Conservation (phyloP, 2,797 vertebrate species). For the Scleropages formosus region DNA sequence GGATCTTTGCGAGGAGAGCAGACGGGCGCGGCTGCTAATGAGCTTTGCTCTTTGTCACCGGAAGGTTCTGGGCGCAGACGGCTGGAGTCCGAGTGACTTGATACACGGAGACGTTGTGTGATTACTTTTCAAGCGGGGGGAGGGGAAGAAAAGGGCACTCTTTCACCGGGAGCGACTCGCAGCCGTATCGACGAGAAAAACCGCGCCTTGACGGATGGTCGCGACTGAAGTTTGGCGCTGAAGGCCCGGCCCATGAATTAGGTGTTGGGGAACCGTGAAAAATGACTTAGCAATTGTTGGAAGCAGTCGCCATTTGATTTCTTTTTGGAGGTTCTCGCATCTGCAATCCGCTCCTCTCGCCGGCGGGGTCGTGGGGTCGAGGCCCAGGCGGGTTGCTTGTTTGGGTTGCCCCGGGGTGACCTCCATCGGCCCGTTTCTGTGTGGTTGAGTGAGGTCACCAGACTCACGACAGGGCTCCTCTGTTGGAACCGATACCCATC, state of each 20-base stretch:
- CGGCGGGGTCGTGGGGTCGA: background rate
- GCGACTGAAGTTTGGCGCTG: constrained; percentile 33
- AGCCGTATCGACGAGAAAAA: background rate
- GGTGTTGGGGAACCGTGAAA: constrained; percentile 47
- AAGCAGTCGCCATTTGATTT: constrained; percentile 1
- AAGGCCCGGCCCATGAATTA: constrained; percentile 40
- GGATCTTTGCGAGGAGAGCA: constrained; percentile 11
- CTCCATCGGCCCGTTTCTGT: constrained; percentile 3
- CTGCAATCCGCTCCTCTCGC: constrained; percentile 25
- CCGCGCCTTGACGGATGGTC: constrained; percentile 35
- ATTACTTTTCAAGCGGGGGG: constrained; percentile 11
- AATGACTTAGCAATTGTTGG: constrained; percentile 38
- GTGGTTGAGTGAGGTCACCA: background rate
- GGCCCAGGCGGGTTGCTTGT: background rate
- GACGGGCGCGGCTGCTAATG: constrained; percentile 8
- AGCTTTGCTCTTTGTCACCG: constrained; percentile 18
- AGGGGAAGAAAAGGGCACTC: background rate
- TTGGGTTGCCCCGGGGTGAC: background rate
- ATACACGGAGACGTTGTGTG: constrained; percentile 18
- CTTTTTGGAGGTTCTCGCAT: constrained; percentile 16
- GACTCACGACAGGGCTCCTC: too few species aligned
- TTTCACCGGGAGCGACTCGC: constrained; percentile 8
- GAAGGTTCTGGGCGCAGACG: constrained; percentile 6
- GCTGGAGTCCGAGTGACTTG: background rate
- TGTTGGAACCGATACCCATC: too few species aligned